A percentile compares a stretch with the other conserved stretches of the same genome.
These are phyloP conservation scores for Papilio xuthus DNA, from an alignment of 1,140 invertebrate species.

Conservation along the genomic window DNA sequence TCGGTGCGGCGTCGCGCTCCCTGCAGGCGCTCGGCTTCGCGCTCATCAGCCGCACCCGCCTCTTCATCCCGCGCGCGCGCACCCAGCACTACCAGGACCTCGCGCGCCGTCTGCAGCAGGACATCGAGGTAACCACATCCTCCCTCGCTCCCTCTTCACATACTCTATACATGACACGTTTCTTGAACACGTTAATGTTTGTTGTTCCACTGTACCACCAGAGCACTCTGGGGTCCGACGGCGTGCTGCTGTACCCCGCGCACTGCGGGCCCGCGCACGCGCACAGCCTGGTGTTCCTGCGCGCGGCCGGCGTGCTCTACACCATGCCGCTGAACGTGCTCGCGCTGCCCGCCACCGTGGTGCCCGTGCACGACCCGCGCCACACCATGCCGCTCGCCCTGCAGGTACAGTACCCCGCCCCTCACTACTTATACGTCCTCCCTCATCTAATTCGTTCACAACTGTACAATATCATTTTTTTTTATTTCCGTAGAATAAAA, in stretches of 20 bases:
- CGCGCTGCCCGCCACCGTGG: constrained; percentile 88
- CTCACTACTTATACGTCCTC: too few relatives aligned
- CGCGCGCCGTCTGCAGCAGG: constrained; percentile 57
- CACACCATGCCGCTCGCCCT: constrained; percentile 88
- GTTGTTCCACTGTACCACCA: constrained; percentile 63
- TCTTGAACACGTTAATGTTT: too few relatives aligned
- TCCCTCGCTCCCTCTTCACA: too few relatives aligned
- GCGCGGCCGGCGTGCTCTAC: constrained; percentile 85
- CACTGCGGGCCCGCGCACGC: constrained; percentile 85
- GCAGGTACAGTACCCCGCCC: constrained; percentile 80
- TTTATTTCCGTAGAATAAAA: too few relatives aligned
- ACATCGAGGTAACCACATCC: constrained; percentile 60
- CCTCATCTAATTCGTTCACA: too few relatives aligned
- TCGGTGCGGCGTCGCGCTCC: constrained; percentile 74
- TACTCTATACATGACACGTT: too few relatives aligned
- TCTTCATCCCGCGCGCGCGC: constrained; percentile 67
- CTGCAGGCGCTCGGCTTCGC: constrained; percentile 68
- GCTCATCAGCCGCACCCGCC: constrained; percentile 61
- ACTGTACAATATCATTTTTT: too few relatives aligned
- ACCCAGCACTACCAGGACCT: constrained; percentile 57
- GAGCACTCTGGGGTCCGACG: constrained; percentile 83
- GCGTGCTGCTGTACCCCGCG: constrained; percentile 89
- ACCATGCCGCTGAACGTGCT: constrained; percentile 89
- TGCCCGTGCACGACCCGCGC: constrained; percentile 86
- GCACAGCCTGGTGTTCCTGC: constrained; percentile 84